Base-by-base conservation (phyloP, 2,888 invertebrate species). In the Lottia scabra region DNA sequence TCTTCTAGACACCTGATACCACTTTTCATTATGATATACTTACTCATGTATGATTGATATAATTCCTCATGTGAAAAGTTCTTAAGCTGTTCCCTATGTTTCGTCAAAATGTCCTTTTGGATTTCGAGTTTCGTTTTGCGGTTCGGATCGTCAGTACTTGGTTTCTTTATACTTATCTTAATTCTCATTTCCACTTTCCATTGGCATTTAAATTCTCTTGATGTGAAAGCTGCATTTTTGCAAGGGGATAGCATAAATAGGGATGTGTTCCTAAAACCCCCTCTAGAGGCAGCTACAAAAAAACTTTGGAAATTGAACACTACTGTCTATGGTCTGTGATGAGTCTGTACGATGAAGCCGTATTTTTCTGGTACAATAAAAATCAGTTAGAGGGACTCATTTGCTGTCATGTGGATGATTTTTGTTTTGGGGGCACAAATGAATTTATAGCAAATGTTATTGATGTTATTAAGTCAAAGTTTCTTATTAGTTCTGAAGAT, bases 391-490 rank as follows among this genome's bases (percentile, higher is more conserved):
- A n/a, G n/a, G n/a, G n/a, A n/a, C n/a, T 70, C 1, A n/a, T 73
- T 48, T 67, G 66, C 19, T 67, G 74, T 63, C 67, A 74, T 67
- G 70, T 74, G 3, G 74, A 74, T 26, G 68, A 63, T 26, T 63
- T 69, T 26, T 63, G 38, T 13, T 69, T 63, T 63, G 68, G 63
- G 13, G 63, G 63, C 13, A 63, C 63, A 63, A 44, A 6, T 8
- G 43, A 16, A 1, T 74, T 71, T 12, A 44, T 48, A 45, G n/a
- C 56, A 26, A 48, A 16, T 1, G 71, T 65, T 19, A 74, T 74
- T 6, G 15, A 64, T 15, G 23, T 27, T 43, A 38, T 71, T 13
- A 45, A 67, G 23, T n/a, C 48, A n/a, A 64, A 38, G 16, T 46
- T 71, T 63, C 45, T 46, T 15, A 67, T 67, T 43, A 63, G 68